Evolutionary conservation across 2,888 invertebrate species (phyloP), one percentile per base, ranked within the genome.

Genomic region (Spilosoma lubricipeda): DNA sequence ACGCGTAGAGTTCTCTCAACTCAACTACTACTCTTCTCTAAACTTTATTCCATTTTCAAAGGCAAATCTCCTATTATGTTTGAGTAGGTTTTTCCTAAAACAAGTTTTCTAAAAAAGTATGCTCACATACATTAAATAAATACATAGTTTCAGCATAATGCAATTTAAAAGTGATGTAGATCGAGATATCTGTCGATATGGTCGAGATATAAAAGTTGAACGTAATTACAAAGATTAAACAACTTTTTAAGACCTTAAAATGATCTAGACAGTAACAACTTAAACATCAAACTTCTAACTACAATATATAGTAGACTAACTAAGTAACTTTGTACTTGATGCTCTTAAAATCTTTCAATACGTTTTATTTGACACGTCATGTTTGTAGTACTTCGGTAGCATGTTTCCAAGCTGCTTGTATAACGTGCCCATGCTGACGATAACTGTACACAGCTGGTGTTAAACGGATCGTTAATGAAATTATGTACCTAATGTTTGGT

Each of bases 381-480:
- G 2, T 63, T 3, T 11, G 30, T 20, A 70, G 30, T 30, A 63
- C 63, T 30, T 63, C 20, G 42, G 23, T 48, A 45, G 76, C 56
- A 63, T 63, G 82, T 85, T 85, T 72, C 84, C 64, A 83, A 80
- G 85, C 77, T 76, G 86, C 83, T 85, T 84, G 82, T 36, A 83
- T 78, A 80, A 70, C 39, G 80, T 75, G 71, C 76, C 76, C 76
- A 75, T 76, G 72, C 77, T 79, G 78, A 80, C 76, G 72, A 74
- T 79, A 82, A 82, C 86, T 90, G 83, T 87, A 87, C 85, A 88
- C 91, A 91, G 87, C 83, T 90, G 90, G 82, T 65, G 59, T 67
- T 68, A 75, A 75, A 75, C 76, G 79, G 68, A 63, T 77, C 76
- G 75, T 67, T 80, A 71, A 79, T 70, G 74, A 75, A 77, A 67